Base-by-base conservation (phyloP, 1,140 invertebrate species). In the Anoplophora glabripennis region DNA sequence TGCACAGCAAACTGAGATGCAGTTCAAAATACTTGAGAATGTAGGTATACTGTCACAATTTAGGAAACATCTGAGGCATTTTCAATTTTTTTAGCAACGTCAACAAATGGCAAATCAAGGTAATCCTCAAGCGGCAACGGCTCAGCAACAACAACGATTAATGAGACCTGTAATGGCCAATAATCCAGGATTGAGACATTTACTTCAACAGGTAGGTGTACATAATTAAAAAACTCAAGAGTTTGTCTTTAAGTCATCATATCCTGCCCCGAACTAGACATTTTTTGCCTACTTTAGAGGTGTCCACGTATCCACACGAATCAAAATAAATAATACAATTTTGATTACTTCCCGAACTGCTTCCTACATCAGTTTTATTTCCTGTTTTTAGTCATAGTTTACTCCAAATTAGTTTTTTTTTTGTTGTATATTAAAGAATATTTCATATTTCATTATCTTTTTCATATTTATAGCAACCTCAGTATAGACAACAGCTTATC, bases 1-100 rank as follows among this genome's bases (percentile, higher is more conserved):
- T 12, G 87, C 88, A 0, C 89, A 92, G 65, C 87, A 89, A 66
- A 87, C 89, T 69, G 89, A 90, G 70, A 80, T 84, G 76, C 87
- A 90, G 60, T 89, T 85, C 62, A 84, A 87, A 64, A 85, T 88
- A 65, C 69, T 89, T 9, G 87, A 89, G 44, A 54, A 54, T 78
- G 87, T 84, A 67, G 72, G 75, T 72, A 49, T 56, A 52, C 52
- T 12, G 63, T 28, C 5, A n/a, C n/a, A n/a, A n/a, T 28, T 5
- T 28, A 28, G 21, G 21, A 28, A 28, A 28, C 3, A 28, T 5
- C 5, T 28, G 21, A 28, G 5, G 21, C 21, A 28, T 28, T 28
- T 28, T 28, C 53, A 9, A 17, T 11, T 40, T 49, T 49, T 62
- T 55, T 61, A 70, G 61, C 67, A 75, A 65, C 73, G 63, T 59